A percentile compares a stretch with the other conserved stretches of the same genome.
Evolutionary conservation across 2,113 vertebrate species (phyloP).

Genomic region (Cyanoderma ruficeps): DNA sequence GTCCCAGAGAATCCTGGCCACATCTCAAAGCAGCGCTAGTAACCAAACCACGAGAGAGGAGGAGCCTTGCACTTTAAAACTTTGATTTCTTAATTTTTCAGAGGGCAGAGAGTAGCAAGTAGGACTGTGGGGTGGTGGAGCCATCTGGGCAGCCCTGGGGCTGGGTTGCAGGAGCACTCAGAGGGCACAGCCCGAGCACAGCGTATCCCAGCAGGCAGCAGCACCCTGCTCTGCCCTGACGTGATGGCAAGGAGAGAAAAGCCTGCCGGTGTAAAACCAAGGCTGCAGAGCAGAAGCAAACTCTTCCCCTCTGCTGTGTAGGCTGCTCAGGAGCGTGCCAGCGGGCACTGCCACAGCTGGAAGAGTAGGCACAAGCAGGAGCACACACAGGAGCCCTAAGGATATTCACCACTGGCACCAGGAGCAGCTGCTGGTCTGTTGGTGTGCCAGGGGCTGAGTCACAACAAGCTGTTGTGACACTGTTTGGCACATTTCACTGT

Average conservation of each 20-base stretch:
- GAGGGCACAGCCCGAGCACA: accelerated
- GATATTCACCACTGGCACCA: not conserved
- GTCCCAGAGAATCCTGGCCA: not conserved
- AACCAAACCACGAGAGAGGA: not conserved
- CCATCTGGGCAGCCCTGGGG: not conserved
- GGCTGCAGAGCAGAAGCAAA: not conserved
- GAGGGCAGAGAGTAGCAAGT: not conserved
- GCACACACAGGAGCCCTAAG: not conserved
- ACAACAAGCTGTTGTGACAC: not conserved
- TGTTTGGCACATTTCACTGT: not conserved
- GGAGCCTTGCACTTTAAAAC: not conserved
- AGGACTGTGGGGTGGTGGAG: not conserved
- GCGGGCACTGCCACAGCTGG: not conserved
- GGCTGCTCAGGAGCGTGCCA: not conserved
- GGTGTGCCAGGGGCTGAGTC: accelerated
- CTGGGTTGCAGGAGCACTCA: accelerated
- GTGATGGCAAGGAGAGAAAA: not conserved
- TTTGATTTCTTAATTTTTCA: not conserved
- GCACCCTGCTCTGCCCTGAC: not conserved
- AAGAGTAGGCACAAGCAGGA: accelerated
- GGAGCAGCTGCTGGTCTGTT: accelerated
- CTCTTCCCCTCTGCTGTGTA: accelerated
- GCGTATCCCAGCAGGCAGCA: not conserved
- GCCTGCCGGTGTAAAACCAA: not conserved
- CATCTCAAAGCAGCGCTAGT: not conserved